Conservation (phyloP, 1,140 invertebrate genomes). For the Araneus ventricosus region DNA sequence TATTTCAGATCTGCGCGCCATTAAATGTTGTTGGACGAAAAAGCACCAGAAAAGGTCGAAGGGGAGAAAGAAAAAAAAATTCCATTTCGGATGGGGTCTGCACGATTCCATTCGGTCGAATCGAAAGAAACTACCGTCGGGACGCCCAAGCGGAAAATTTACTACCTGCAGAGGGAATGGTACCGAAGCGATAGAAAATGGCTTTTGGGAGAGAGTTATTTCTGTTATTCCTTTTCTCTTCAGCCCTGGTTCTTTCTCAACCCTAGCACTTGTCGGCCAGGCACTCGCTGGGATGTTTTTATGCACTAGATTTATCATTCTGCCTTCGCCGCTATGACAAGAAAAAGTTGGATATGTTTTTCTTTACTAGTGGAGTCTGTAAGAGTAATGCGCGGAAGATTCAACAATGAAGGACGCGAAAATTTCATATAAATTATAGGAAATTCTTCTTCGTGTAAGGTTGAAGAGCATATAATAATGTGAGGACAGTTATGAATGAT, state of each 20-base stretch:
- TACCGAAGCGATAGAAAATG: slow-evolving; percentile 1
- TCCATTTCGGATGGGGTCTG: background rate
- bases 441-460: too few species aligned
- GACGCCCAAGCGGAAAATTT: slow-evolving; percentile 14
- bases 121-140: slow-evolving; percentile 29
- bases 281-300: slow-evolving; percentile 8
- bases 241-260: background rate
- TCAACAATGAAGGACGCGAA: too few species aligned
- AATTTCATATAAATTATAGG: too few species aligned
- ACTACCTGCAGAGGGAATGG: slow-evolving; percentile 31
- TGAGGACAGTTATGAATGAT: too few species aligned
- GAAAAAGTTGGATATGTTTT: background rate
- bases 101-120: background rate
- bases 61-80: background rate
- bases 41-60: background rate
- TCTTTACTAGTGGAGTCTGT: too few species aligned
- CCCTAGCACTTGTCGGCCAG: background rate
- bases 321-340: background rate
- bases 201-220: slow-evolving; percentile 36
- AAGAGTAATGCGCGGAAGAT: too few species aligned
- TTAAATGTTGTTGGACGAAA: background rate
- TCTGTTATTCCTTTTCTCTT: background rate
- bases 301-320: slow-evolving; percentile 13
- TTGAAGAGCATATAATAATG: too few species aligned
- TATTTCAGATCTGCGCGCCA: background rate